Base-by-base conservation (phyloP, 1,140 invertebrate genomes). In the Sycophila sp. region DNA sequence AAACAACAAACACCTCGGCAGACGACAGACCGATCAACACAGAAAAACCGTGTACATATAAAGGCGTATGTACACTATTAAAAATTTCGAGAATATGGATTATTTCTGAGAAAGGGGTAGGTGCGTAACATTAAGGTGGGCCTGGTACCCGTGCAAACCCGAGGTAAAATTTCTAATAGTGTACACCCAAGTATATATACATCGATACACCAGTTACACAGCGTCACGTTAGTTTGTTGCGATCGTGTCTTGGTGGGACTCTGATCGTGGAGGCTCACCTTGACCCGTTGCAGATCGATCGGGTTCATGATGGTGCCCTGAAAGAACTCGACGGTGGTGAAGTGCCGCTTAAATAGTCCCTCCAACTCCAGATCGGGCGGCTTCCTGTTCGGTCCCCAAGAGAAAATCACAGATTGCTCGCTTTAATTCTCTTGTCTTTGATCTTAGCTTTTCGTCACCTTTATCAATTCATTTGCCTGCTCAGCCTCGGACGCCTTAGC, bases 241-340 rank as follows among this genome's bases (percentile, higher is more conserved):
- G 72, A 77, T 75, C 63, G 71, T 72, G 71, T 73, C 60, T 60
- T 47, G 59, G 68, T 68, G 1, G 5, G 34, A 28, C 22, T 69
- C 4, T 51, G 55, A 60, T 59, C 19, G 17, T 36, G 40, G 75
- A 24, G 51, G 87, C 89, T 94, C 93, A 99, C 97, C 94, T 98
- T 98, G 79, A 99, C 97, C 90, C 97, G 92, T 88, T 98, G 96
- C 73, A 99, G 93, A 89, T 99, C 97, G 89, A 98, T 98, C 84
- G 97, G 96, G 90, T 98, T 98, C 98, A 99, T 99, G 87, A 99
- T 98, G 88, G 96, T 98, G 87, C 97, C 98, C 91, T 98, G 96
- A 92, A 99, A 99, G 92, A 98, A 99, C 90, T 99, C 96, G 88
- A 99, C 97, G 84, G 97, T 98, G 80, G 97, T 99, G 91, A 98